Percentiles rank a stretch among this genome's conserved stretches.
phyloP scores from a whole-genome alignment of 2,888 invertebrate genomes.

The Nesidiocoris tenuis region DNA sequence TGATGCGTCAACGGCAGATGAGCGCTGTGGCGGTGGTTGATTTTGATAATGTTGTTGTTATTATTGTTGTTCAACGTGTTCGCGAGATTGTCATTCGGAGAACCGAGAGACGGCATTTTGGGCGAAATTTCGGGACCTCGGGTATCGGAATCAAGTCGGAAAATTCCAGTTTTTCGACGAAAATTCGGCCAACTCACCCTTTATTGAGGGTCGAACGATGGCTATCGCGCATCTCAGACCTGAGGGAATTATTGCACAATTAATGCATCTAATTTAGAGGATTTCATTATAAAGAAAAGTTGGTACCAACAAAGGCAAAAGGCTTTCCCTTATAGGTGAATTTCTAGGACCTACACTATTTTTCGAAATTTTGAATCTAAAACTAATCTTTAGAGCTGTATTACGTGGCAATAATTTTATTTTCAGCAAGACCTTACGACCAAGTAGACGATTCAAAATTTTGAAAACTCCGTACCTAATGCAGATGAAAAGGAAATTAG shows the following conservation, averaged over 20 bases:
- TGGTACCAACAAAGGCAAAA: not conserved
- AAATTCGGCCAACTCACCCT: not conserved
- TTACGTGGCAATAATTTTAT: too few species aligned
- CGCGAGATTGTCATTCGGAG: constrained; percentile 46
- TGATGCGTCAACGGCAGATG: constrained; percentile 58
- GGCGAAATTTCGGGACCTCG: not conserved
- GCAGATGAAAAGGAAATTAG: too few species aligned
- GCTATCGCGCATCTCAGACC: constrained; percentile 30
- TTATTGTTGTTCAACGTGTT: constrained; percentile 54
- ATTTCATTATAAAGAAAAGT: not conserved
- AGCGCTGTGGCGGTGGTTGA: constrained; percentile 54
- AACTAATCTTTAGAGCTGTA: too few species aligned
- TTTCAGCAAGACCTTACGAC: too few species aligned
- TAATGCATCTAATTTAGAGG: not conserved
- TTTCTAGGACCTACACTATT: too few species aligned
- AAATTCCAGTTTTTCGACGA: not conserved
- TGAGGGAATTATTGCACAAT: not conserved
- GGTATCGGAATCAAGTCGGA: not conserved
- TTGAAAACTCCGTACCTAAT: too few species aligned
- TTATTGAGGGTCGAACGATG: constrained; percentile 16
- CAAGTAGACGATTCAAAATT: too few species aligned
- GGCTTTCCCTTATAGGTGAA: too few species aligned
- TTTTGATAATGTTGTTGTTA: constrained; percentile 60
- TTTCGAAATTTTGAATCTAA: too few species aligned
- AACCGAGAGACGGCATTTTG: constrained; percentile 48